phyloP scores from a whole-genome alignment of 2,888 invertebrate genomes.

The Caenorhabditis sp. region DNA sequence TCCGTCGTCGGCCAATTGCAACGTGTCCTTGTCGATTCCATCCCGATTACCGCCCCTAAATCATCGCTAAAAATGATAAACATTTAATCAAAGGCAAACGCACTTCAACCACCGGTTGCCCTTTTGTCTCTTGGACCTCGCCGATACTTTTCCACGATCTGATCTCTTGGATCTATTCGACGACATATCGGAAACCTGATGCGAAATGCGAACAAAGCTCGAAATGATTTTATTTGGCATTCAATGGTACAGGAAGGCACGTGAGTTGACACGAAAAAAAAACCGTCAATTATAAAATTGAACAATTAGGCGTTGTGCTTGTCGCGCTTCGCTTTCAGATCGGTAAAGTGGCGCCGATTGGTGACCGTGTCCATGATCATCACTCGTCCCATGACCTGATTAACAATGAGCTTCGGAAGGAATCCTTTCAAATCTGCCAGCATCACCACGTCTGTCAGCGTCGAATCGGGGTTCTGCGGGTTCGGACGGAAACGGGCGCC shows the following conservation, averaged over 20 bases:
- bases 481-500: constrained; percentile 68
- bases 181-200: constrained; percentile 1
- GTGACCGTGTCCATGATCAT: constrained; percentile 70
- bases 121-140: background rate
- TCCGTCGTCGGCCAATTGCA: background rate
- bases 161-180: background rate
- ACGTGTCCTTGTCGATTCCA: background rate
- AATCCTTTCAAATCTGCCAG: constrained; percentile 69
- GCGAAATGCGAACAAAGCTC: background rate
- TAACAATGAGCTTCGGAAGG: constrained; percentile 66
- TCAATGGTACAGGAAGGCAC: constrained; percentile 7
- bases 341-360: constrained; percentile 65
- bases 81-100: background rate
- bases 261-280: constrained; percentile 12
- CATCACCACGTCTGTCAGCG: constrained; percentile 70
- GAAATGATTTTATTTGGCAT: background rate
- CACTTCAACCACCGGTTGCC: background rate
- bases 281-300: constrained; percentile 5
- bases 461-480: constrained; percentile 57
- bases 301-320: constrained; percentile 16
- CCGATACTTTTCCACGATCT: no score
- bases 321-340: constrained; percentile 49
- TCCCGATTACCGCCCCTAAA: background rate
- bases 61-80: no score
- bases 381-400: constrained; percentile 69